Evolutionary conservation across 2,888 invertebrate species (phyloP).

Genomic region (Stenodera caucasica): DNA sequence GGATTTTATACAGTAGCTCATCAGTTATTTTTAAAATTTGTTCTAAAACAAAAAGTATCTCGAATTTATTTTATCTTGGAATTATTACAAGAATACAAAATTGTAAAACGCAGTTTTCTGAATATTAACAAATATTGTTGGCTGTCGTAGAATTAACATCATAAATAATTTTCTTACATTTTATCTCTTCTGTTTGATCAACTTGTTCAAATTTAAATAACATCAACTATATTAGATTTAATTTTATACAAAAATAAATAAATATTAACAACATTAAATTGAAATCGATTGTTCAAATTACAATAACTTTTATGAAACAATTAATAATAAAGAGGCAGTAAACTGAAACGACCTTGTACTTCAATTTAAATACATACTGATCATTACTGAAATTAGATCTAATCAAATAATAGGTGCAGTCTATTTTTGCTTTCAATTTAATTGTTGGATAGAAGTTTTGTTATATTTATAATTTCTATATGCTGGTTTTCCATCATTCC

Average conservation of each 20-base stretch:
- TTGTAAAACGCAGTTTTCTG: neutral
- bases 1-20: neutral
- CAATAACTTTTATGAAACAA: too few relatives aligned
- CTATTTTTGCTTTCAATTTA: too few relatives aligned
- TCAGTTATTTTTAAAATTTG: neutral
- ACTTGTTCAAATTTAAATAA: neutral
- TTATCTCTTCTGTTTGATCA: constrained; percentile 6
- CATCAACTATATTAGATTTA: neutral
- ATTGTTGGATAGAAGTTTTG: too few relatives aligned
- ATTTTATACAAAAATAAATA: neutral
- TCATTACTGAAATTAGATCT: constrained; percentile 20
- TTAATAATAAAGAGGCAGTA: constrained; percentile 18
- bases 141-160: constrained; percentile 1
- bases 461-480: too few relatives aligned
- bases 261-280: neutral
- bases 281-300: constrained; percentile 1
- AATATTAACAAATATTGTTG: too few relatives aligned
- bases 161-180: constrained; percentile 1
- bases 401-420: constrained; percentile 6
- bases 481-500: neutral
- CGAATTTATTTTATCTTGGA: too few relatives aligned
- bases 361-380: constrained; percentile 15
- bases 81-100: too few relatives aligned
- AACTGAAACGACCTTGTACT: constrained; percentile 29
- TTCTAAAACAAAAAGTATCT: neutral